phyloP scores from a whole-genome alignment of 2,113 vertebrate genomes.

The Perognathus longimembris region DNA sequence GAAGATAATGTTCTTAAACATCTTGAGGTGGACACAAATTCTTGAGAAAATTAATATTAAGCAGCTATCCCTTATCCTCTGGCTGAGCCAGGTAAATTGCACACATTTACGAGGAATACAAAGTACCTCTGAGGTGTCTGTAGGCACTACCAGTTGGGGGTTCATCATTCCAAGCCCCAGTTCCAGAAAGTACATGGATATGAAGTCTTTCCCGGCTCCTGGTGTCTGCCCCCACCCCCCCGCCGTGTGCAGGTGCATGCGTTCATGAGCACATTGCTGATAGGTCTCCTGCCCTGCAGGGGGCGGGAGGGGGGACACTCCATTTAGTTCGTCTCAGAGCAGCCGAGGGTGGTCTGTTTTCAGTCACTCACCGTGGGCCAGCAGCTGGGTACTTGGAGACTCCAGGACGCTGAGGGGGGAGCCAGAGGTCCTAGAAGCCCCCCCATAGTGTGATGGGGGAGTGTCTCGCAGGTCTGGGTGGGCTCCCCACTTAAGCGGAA shows the following conservation, averaged over 20 bases:
- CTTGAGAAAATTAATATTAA: not conserved
- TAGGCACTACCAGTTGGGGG: not conserved
- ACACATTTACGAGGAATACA: not conserved
- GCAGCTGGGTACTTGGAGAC: not conserved
- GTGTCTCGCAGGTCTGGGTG: not conserved
- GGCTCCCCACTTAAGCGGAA: not conserved
- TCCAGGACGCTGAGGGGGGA: not conserved
- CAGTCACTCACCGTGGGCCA: not conserved
- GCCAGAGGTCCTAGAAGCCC: not conserved
- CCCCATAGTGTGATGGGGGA: no score
- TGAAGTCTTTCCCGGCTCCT: no score
- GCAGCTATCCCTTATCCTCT: not conserved
- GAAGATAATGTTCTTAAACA: not conserved
- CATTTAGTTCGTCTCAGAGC: no score
- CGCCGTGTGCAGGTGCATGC: no score
- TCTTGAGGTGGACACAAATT: conserved; percentile 1
- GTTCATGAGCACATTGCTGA: no score
- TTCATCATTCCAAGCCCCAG: not conserved
- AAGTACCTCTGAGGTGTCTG: not conserved
- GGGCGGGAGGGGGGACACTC: no score
- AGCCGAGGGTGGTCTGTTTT: fast-evolving
- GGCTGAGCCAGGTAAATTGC: not conserved
- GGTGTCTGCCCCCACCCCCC: no score
- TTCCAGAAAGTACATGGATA: not conserved
- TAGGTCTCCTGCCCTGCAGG: no score